Evolutionary conservation across 2,113 vertebrate genomes (phyloP).

Genomic region (Centropus unirufus): DNA sequence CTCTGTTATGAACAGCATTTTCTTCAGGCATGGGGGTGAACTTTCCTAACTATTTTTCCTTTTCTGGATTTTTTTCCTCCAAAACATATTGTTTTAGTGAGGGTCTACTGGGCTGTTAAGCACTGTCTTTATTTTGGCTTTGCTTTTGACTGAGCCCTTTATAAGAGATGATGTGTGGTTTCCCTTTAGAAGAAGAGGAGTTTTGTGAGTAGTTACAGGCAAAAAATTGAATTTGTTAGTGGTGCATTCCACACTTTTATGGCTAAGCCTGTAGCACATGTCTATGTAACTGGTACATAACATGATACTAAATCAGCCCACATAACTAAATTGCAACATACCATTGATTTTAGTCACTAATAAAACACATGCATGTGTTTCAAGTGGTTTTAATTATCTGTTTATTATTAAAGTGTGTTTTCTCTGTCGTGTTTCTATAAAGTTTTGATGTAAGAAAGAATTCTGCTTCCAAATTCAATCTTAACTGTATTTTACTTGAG

Average conservation of each 20-base stretch:
- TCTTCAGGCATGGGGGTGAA: not conserved
- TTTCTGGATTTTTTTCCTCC: conserved; percentile 6
- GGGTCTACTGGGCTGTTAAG: conserved; percentile 44
- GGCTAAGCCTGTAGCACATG: conserved; percentile 62
- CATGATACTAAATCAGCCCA: conserved; percentile 59
- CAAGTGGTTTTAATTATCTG: conserved; percentile 69
- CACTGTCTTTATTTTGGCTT: conserved; percentile 59
- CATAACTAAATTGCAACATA: conserved; percentile 69
- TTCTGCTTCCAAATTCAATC: conserved; percentile 44
- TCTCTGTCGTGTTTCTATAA: conserved; percentile 30
- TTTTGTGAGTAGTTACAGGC: conserved; percentile 47
- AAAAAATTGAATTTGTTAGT: conserved; percentile 67
- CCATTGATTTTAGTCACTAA: conserved; percentile 67
- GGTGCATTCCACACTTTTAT: conserved; percentile 64
- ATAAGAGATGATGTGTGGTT: conserved; percentile 23
- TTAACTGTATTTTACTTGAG: not conserved
- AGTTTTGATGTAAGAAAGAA: conserved; percentile 43
- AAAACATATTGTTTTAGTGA: conserved; percentile 28
- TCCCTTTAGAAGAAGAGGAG: conserved; percentile 37
- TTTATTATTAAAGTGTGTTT: conserved; percentile 58
- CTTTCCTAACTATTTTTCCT: not conserved
- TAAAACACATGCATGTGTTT: conserved; percentile 59
- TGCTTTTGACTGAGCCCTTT: conserved; percentile 50
- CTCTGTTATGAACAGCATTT: not conserved
- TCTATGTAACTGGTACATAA: conserved; percentile 64